Percentiles rank a stretch among this genome's conserved stretches.
These are phyloP conservation scores for Bombus sibiricus DNA, from an alignment of 1,140 invertebrate species.

Conservation along the genomic window DNA sequence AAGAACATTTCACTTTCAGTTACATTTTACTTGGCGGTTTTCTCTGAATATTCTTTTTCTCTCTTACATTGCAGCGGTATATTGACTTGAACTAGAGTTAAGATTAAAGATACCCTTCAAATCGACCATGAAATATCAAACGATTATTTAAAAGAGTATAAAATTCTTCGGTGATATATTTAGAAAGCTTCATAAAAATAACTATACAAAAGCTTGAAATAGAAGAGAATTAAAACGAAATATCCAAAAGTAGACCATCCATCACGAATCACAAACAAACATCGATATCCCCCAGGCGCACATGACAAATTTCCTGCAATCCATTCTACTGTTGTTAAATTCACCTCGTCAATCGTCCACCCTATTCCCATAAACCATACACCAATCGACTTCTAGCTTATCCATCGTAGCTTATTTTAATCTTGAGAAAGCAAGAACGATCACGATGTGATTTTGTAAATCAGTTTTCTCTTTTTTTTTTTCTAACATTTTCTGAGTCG, in stretches of 20 bases:
- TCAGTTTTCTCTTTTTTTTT: not conserved
- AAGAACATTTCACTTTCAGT: too few relatives aligned
- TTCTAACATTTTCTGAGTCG: not conserved
- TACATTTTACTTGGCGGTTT: too few relatives aligned
- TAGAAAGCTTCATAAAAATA: not conserved
- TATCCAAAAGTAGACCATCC: slow-evolving; percentile 11
- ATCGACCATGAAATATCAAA: not conserved
- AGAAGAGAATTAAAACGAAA: not conserved
- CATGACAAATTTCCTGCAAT: slow-evolving; percentile 25
- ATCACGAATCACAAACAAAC: slow-evolving; percentile 21
- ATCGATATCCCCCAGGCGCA: slow-evolving; percentile 3
- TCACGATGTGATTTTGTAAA: not conserved
- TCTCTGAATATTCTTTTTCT: not conserved
- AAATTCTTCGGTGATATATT: not conserved
- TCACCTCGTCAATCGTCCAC: not conserved
- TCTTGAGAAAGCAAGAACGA: not conserved
- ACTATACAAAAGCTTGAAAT: not conserved
- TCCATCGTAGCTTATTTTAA: not conserved
- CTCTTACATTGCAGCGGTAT: not conserved
- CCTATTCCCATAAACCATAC: not conserved
- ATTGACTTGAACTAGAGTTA: not conserved
- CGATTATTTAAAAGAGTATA: not conserved
- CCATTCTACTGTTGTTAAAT: slow-evolving; percentile 11
- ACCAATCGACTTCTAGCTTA: too few relatives aligned
- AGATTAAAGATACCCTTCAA: not conserved